Base-by-base conservation (phyloP, 2,113 vertebrate genomes). In the Microtus pennsylvanicus region DNA sequence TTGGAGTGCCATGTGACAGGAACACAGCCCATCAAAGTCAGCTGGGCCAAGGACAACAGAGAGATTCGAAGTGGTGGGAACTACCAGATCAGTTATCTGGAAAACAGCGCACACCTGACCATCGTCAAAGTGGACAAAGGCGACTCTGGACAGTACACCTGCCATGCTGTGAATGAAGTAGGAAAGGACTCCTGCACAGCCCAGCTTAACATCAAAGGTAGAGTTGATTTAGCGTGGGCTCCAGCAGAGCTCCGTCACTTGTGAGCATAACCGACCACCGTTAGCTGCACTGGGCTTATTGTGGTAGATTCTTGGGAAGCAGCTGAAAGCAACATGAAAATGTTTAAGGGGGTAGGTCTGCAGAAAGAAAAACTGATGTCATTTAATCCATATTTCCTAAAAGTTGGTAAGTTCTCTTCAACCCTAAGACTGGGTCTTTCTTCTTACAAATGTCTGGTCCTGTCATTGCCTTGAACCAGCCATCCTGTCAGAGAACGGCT, bases 1-100 rank as follows among this genome's bases (percentile, higher is more conserved):
- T 99, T 99, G 96, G 99, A 99, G 96, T 99, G 99, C 97, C 99
- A 99, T 0, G 94, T 99, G 98, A 99, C 98, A 6, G 99, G 99
- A 96, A 99, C 99, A n/a, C 98, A 99, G 82, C 99, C 99, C 17
- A 99, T 99, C 82, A 99, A 99, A 97, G 99, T 99, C 82, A 99
- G 98, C 94, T 99, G 99, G 99, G 99, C 99, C 96, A 99, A 99
- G 98, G 99, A 99, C 97, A 99, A 99, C 94, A 99, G 99, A 98
- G 99, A 99, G 95, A 99, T 99, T 92, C 99, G 99, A 94, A 98
- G 99, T 94, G 99, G 99, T 4, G 98, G 99, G 63, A 99, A 99
- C 96, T 99, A 99, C 97, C 99, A 99, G 98, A 99, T 99, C 90
- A 99, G 99, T 90, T 99, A 98, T 86, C 98, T 98, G 97, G 99